phyloP scores from a whole-genome alignment of 2,113 vertebrate genomes.

The Chaetodon auriga region DNA sequence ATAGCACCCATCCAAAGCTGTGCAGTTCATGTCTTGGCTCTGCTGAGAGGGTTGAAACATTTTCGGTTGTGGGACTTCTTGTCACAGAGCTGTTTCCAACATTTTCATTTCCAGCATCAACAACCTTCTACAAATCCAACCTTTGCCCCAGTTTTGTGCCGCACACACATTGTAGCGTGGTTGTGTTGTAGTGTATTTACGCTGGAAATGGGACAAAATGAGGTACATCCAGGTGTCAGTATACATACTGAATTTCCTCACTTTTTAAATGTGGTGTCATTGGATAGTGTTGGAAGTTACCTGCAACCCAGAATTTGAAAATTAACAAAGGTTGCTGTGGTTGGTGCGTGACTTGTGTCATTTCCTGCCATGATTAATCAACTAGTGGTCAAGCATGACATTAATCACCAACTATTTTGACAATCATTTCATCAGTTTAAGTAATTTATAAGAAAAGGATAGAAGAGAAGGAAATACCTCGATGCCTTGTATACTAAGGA shows the following conservation, averaged over 20 bases:
- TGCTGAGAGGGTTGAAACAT: conserved; percentile 43
- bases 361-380: neutral
- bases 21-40: conserved; percentile 32
- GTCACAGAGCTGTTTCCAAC: conserved; percentile 22
- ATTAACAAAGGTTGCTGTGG: neutral
- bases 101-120: neutral
- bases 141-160: neutral
- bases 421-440: too few species aligned
- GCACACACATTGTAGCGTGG: neutral
- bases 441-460: too few species aligned
- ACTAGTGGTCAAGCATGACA: too few species aligned
- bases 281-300: neutral
- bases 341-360: neutral
- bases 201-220: neutral
- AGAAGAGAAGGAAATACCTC: too few species aligned
- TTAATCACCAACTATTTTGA: too few species aligned
- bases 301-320: neutral
- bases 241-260: neutral
- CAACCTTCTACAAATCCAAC: neutral
- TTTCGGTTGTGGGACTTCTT: conserved; percentile 21
- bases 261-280: neutral
- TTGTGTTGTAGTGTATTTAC: neutral
- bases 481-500: neutral
- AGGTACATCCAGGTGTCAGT: neutral
- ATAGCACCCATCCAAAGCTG: conserved; percentile 18